Evolutionary conservation across 2,113 vertebrate genomes (phyloP).

Genomic region (Cynoglossus semilaevis): DNA sequence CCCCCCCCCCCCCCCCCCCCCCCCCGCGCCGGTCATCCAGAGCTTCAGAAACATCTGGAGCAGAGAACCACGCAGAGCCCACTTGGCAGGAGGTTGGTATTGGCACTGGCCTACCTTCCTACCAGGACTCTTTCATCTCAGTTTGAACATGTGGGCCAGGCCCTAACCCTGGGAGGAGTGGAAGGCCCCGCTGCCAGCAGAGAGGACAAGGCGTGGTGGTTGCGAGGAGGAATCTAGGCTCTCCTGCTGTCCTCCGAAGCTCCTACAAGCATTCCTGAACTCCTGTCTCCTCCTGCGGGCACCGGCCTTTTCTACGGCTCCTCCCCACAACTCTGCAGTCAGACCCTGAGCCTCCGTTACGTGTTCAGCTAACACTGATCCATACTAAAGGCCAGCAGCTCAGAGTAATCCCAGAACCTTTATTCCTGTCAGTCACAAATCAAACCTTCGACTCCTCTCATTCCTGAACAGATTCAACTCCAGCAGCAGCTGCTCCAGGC

Average conservation of each 20-base stretch:
- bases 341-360: not conserved
- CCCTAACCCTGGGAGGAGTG: constrained; percentile 54
- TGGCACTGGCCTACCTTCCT: constrained; percentile 56
- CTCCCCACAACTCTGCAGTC: not conserved
- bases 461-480: not conserved
- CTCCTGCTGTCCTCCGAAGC: constrained; percentile 53
- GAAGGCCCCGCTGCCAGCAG: constrained; percentile 38
- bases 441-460: not conserved
- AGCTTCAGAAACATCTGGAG: constrained; percentile 60
- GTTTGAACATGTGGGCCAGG: constrained; percentile 65
- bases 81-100: constrained; percentile 60
- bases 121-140: constrained; percentile 68
- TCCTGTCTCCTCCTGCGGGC: not conserved
- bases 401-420: not conserved
- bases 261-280: constrained; percentile 26
- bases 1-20: not conserved
- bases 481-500: not conserved
- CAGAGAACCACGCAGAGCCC: constrained; percentile 32
- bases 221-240: constrained; percentile 37
- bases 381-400: not conserved
- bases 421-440: constrained; percentile 5
- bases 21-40: constrained; percentile 37
- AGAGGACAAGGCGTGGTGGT: constrained; percentile 47
- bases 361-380: not conserved
- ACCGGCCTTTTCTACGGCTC: not conserved